Base-by-base conservation (phyloP, 2,113 vertebrate species). In the Oreochromis tanganicae region DNA sequence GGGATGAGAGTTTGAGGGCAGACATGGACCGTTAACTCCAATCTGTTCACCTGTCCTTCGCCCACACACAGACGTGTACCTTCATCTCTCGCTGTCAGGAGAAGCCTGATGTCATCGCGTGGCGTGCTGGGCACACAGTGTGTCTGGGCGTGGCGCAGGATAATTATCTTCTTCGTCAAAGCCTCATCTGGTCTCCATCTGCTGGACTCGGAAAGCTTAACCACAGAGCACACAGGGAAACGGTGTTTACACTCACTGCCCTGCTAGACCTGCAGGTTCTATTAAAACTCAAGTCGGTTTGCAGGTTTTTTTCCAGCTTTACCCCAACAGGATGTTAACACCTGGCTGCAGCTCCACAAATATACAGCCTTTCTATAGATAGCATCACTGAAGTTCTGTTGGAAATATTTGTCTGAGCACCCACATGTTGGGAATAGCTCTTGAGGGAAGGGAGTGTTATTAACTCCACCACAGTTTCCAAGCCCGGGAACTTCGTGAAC, bases 131-230 rank as follows among this genome's bases (percentile, higher is more conserved):
- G 85, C 61, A 12, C 90, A 59, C 73, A 13, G 73, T 29, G 89
- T 88, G 9, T 59, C 88, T 86, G 91, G 91, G 90, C 66, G 92
- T 85, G 93, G 90, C 48, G 75, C 81, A 9, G 90, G 84, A 61
- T 91, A 85, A 95, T 95, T 86, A 92, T 84, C 83, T 85, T n/a
- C 54, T 85, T 83, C 88, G 34, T 88, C 85, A 92, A 90, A 91
- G 83, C 85, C 89, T 94, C 90, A 88, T 92, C 91, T 94, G 91
- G 85, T 34, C 84, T 87, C 92, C 91, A 87, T 93, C 91, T 94
- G 93, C 88, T 80, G 68, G 84, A 86, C 85, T 73, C 14, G 13
- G 79, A 63, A 78, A n/a, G 54, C 89, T 68, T 57, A 21, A 66
- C 88, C 84, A 9, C 89, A 55, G 17, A 48, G 11, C 78, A 32